Evolutionary conservation across 2,888 invertebrate genomes (phyloP).

Genomic region (Steinernema hermaphroditum): DNA sequence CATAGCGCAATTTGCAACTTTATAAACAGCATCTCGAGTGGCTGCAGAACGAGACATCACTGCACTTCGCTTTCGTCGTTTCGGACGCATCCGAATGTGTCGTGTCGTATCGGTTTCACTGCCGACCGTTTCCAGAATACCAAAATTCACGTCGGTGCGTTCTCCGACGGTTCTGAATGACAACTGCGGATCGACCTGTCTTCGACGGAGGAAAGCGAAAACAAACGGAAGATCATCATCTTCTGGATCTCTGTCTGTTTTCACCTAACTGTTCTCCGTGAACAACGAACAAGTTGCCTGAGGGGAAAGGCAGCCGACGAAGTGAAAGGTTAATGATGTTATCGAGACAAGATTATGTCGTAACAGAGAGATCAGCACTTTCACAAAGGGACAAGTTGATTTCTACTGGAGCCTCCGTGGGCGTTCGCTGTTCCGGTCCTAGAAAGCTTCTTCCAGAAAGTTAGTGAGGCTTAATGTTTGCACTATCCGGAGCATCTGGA

Average conservation of each 20-base stretch:
- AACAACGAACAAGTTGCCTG: conserved; percentile 13
- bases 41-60: background rate
- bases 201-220: conserved; percentile 17
- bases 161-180: background rate
- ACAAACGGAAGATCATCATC: conserved; percentile 14
- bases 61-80: background rate
- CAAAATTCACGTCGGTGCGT: conserved; percentile 22
- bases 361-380: background rate
- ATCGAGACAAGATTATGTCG: conserved; percentile 5
- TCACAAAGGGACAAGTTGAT: too few relatives aligned
- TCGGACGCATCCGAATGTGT: background rate
- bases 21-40: too few relatives aligned
- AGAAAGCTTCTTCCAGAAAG: too few relatives aligned
- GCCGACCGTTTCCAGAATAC: conserved; percentile 15
- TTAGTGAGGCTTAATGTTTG: background rate
- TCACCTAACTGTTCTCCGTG: conserved; percentile 26
- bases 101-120: conserved; percentile 26
- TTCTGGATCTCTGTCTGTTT: conserved; percentile 1
- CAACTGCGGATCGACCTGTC: conserved; percentile 28
- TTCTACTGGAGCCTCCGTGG: too few relatives aligned
- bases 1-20: too few relatives aligned
- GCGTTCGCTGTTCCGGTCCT: too few relatives aligned
- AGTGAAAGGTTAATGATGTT: conserved; percentile 21
- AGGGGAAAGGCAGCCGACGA: background rate
- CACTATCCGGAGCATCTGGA: background rate